Evolutionary conservation across 2,797 vertebrate genomes (phyloP).

Genomic region (Falco columbarius): DNA sequence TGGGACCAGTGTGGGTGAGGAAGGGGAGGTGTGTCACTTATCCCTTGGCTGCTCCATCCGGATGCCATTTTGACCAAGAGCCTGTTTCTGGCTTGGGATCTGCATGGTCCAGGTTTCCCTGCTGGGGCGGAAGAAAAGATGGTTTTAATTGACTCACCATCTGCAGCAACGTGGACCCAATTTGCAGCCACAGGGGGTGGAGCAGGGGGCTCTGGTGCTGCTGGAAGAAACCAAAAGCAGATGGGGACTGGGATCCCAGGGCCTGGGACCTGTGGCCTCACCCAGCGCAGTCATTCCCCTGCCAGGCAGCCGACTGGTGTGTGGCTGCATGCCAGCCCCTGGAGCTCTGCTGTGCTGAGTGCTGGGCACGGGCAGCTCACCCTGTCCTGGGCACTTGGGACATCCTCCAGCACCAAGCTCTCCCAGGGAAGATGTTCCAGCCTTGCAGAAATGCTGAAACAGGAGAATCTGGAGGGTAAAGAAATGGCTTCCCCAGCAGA

Average conservation of each 20-base stretch:
- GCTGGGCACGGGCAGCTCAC: background rate
- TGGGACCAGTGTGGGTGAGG: accelerated
- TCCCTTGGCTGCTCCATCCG: accelerated
- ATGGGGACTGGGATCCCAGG: background rate
- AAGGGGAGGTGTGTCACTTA: background rate
- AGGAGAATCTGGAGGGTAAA: background rate
- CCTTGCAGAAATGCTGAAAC: background rate
- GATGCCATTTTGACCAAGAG: background rate
- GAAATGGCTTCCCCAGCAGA: background rate
- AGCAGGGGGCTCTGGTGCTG: background rate
- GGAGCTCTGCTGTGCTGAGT: background rate
- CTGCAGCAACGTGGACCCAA: slow-evolving; percentile 42
- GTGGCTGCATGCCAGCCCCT: accelerated
- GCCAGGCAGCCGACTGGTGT: background rate
- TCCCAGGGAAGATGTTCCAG: background rate
- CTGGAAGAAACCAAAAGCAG: slow-evolving; percentile 42
- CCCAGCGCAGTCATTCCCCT: background rate
- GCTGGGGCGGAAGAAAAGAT: background rate
- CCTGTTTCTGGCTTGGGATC: background rate
- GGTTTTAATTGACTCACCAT: slow-evolving; percentile 43
- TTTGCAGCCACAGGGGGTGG: background rate
- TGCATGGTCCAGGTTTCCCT: background rate
- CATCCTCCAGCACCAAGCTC: background rate
- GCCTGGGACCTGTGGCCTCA: background rate
- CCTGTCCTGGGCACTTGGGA: background rate